Evolutionary conservation across 2,888 invertebrate genomes (phyloP), one percentile per base, ranked within the genome.

Genomic region (Drosophila flavopinicola): DNA sequence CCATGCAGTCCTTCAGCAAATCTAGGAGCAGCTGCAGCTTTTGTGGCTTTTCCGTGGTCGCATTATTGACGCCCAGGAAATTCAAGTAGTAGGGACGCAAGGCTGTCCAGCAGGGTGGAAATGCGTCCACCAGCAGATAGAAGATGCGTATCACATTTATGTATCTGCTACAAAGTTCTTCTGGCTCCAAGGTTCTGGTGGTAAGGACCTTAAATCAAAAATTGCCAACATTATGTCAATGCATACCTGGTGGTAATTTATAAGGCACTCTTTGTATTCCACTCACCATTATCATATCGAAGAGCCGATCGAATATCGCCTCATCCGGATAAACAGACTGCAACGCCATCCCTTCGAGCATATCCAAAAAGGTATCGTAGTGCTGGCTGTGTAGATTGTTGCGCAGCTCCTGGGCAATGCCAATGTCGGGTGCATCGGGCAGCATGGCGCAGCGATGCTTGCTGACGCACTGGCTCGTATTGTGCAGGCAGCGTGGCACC

Each of bases 81-180:
- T 68, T 1, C 33, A 66, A 23, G 56, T 75, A 91, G 11, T 79
- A 87, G 0, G 80, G 69, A 7, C 90, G 88, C 24, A 91, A 42
- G 3, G 87, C 85, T 9, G 88, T 66, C 91, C 91, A 91, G 52
- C 91, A 91, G 1, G 91, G 91, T 6, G 91, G 91, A 57, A 91
- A 91, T 27, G 78, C 75, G 7, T 80, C 75, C 3, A 91, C 61
- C 32, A 91, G 68, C 4, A 85, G 66, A 27, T 85, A 85, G 44
- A 88, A 90, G 0, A 85, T 63, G 15, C 82, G 75, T 11, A 87
- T 64, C 0, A 87, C 72, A 49, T 90, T 82, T 9, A 59, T 67
- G 13, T 90, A 77, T 17, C 60, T 69, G 24, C 17, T 47, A 0
- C 41, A 42, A 23, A 87, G 17, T 15, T 78, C 74, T 0, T 41